Percentiles rank a stretch among this genome's conserved stretches.
Conservation (phyloP, 2,797 vertebrate genomes). For the Catamblyrhynchus diadema region DNA sequence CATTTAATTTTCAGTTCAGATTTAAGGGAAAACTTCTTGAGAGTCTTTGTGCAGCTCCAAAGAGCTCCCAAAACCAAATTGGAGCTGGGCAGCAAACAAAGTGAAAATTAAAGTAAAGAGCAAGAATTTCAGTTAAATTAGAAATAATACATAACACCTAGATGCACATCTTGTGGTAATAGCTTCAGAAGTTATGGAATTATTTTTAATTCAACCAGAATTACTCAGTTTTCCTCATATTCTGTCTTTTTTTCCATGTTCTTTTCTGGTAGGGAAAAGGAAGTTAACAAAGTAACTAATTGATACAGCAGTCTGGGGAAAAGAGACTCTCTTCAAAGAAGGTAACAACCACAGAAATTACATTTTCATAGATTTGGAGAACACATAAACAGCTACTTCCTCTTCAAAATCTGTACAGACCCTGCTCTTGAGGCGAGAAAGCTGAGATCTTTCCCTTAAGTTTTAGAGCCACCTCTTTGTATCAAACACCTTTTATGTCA, state of each 20-base stretch:
- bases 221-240: fast-evolving
- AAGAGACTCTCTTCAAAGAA: neutral
- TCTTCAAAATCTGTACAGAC: neutral
- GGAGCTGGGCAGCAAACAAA: neutral
- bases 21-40: neutral
- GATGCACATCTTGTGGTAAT: neutral
- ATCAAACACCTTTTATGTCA: neutral
- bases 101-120: neutral
- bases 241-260: neutral
- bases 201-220: neutral
- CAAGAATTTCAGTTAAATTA: neutral
- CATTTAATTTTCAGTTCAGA: neutral
- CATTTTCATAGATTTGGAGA: neutral
- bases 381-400: neutral
- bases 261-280: neutral
- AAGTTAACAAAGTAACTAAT: neutral
- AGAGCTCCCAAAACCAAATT: neutral
- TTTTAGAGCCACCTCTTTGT: neutral
- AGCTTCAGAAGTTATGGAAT: neutral
- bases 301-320: neutral
- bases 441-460: neutral
- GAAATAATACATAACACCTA: neutral
- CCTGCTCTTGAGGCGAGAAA: neutral
- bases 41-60: fast-evolving
- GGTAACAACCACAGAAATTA: neutral